These are phyloP conservation scores for Glaucidium brasilianum DNA, from an alignment of 2,113 vertebrate species.

Conservation along the genomic window DNA sequence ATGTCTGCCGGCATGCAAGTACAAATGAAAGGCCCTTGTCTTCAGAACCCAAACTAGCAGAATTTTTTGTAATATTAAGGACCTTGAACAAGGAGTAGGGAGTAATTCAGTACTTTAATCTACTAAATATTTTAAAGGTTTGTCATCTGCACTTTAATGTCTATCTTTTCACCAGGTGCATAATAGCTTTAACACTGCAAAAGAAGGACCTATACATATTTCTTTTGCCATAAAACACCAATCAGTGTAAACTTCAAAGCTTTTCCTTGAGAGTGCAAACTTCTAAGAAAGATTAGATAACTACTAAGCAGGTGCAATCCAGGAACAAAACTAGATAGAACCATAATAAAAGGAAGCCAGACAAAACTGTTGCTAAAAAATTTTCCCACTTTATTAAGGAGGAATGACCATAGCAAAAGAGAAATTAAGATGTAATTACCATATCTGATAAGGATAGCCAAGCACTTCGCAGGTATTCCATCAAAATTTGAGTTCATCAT, in stretches of 20 bases:
- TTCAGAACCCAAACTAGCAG: background rate
- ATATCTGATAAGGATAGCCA: background rate
- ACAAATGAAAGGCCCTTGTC: background rate
- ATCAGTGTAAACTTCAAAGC: constrained; percentile 64
- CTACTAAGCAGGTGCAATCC: constrained; percentile 74
- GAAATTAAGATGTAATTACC: background rate
- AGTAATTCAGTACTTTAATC: constrained; percentile 38
- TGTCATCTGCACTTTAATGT: constrained; percentile 37
- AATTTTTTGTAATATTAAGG: background rate
- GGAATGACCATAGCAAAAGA: background rate
- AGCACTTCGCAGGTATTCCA: background rate
- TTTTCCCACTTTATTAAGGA: background rate
- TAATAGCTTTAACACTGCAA: constrained; percentile 51
- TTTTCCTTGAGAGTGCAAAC: constrained; percentile 62
- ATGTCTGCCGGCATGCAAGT: background rate
- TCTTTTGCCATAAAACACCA: constrained; percentile 61
- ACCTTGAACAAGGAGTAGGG: constrained; percentile 11
- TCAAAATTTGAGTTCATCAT: background rate
- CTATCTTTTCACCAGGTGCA: constrained; percentile 57
- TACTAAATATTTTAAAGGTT: constrained; percentile 55
- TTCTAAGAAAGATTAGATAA: constrained; percentile 71
- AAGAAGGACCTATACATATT: constrained; percentile 51
- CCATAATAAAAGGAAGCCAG: constrained; percentile 44
- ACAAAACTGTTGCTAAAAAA: constrained; percentile 51
- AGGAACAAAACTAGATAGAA: constrained; percentile 46